These are phyloP conservation scores for Otolemur crassicaudatus DNA, from an alignment of 2,797 vertebrate species.

Conservation along the genomic window DNA sequence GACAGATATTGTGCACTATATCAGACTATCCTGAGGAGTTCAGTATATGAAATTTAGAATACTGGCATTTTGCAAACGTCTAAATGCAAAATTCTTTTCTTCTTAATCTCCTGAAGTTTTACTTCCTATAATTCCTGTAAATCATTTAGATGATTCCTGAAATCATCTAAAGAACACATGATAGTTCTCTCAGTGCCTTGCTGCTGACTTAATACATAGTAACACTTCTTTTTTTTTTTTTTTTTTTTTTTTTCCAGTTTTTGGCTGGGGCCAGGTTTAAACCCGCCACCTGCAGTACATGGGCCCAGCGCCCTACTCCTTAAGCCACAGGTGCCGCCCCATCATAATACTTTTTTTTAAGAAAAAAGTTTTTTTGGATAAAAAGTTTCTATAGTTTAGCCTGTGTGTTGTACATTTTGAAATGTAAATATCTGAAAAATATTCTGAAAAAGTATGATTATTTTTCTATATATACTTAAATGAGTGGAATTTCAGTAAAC, in stretches of 20 bases:
- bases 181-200: conserved; percentile 38
- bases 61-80: conserved; percentile 75
- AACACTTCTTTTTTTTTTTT: conserved; percentile 47
- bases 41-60: conserved; percentile 75
- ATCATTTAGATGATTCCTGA: neutral
- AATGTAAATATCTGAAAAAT: conserved; percentile 47
- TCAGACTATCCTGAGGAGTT: conserved; percentile 68
- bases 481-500: conserved; percentile 61
- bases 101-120: conserved; percentile 70
- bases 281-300: no score
- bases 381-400: conserved; percentile 69
- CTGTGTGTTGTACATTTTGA: conserved; percentile 62
- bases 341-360: no score
- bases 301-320: no score
- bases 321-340: no score
- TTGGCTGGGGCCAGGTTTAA: no score
- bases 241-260: no score
- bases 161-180: conserved; percentile 65
- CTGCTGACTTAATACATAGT: conserved; percentile 35
- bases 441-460: conserved; percentile 57
- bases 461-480: conserved; percentile 53
- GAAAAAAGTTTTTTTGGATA: conserved; percentile 59
- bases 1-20: conserved; percentile 73
- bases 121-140: conserved; percentile 57
- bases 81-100: conserved; percentile 76